phyloP scores from a whole-genome alignment of 2,797 vertebrate species.

The Coregonus sp. region DNA sequence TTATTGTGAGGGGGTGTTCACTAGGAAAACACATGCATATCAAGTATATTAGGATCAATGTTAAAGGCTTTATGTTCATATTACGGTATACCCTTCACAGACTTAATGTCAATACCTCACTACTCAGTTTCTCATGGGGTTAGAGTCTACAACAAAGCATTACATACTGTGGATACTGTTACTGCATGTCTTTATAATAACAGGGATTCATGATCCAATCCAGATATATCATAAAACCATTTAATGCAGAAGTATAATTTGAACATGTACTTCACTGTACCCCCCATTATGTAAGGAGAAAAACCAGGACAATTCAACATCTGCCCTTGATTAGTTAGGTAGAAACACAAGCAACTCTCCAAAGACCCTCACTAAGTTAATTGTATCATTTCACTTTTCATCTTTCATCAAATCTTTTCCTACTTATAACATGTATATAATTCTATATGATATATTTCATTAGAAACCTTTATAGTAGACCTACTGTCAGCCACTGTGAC shows the following conservation, averaged over 20 bases:
- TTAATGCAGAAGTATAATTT: constrained; percentile 71
- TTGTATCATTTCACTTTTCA: constrained; percentile 67
- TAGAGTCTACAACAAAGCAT: background rate
- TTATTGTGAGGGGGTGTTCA: too few relatives aligned
- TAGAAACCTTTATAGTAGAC: constrained; percentile 7
- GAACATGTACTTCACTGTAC: too few relatives aligned
- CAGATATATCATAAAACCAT: constrained; percentile 47
- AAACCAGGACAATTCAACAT: constrained; percentile 63
- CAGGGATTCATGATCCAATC: constrained; percentile 29
- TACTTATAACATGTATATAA: constrained; percentile 35
- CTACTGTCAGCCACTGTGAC: constrained; percentile 39
- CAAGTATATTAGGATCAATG: too few relatives aligned
- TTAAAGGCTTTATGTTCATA: too few relatives aligned
- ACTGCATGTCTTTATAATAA: constrained; percentile 56
- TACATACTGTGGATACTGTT: background rate
- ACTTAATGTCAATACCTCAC: too few relatives aligned
- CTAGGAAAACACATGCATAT: too few relatives aligned
- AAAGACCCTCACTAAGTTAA: constrained; percentile 68
- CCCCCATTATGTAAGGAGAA: constrained; percentile 33
- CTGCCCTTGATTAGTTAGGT: constrained; percentile 71
- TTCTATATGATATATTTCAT: constrained; percentile 45
- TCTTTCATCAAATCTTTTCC: constrained; percentile 62
- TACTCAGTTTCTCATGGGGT: too few relatives aligned
- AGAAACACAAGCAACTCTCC: constrained; percentile 66
- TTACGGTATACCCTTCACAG: constrained; percentile 22